Percentiles rank a stretch among this genome's conserved stretches.
phyloP scores from a whole-genome alignment of 2,888 invertebrate genomes.

The Drosophila prostipennis region DNA sequence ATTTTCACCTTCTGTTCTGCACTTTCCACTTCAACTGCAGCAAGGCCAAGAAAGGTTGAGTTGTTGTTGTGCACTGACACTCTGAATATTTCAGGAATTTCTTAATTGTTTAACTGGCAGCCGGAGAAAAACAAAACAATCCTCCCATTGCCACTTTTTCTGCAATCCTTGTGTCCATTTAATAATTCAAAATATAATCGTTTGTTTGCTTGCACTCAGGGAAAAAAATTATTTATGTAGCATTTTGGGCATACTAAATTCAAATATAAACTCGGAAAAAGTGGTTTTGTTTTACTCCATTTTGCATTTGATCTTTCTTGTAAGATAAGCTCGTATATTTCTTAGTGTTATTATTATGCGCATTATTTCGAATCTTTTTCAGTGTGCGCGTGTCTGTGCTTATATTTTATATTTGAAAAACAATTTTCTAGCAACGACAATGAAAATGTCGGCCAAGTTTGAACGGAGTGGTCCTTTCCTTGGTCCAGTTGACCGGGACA shows the following conservation, averaged over 20 bases:
- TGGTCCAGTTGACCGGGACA: constrained; percentile 48
- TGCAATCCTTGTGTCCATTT: constrained; percentile 59
- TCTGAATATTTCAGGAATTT: constrained; percentile 68
- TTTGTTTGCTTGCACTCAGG: constrained; percentile 26
- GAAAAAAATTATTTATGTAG: too few species aligned
- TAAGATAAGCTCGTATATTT: too few species aligned
- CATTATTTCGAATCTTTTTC: background rate
- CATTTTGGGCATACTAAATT: too few species aligned
- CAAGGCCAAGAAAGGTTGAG: constrained; percentile 44
- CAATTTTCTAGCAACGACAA: constrained; percentile 67
- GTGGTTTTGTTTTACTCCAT: too few species aligned
- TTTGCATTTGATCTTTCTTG: too few species aligned
- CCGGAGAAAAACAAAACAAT: constrained; percentile 3
- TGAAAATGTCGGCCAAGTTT: constrained; percentile 66
- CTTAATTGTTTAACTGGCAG: constrained; percentile 57
- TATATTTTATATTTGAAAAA: constrained; percentile 67
- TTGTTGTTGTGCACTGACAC: constrained; percentile 42
- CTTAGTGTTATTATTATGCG: too few species aligned
- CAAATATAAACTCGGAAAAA: too few species aligned
- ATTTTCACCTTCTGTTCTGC: constrained; percentile 23
- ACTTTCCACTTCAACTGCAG: constrained; percentile 20
- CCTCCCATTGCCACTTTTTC: constrained; percentile 2
- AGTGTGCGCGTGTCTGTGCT: constrained; percentile 24
- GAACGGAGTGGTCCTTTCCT: constrained; percentile 29
- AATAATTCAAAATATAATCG: constrained; percentile 65